phyloP scores from a whole-genome alignment of 2,113 vertebrate species.

The Malurus melanocephalus region DNA sequence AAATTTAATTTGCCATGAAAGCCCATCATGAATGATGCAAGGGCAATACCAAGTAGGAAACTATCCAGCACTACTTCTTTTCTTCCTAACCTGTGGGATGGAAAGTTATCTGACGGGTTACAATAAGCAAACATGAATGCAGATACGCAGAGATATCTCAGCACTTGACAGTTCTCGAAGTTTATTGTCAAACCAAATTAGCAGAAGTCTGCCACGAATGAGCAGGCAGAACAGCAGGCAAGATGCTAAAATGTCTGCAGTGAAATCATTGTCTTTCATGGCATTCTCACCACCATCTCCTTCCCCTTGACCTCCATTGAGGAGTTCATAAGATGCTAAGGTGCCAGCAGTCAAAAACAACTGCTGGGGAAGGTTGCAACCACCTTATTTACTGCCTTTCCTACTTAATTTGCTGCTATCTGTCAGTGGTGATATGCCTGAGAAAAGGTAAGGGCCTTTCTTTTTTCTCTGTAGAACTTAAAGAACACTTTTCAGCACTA shows the following conservation, averaged over 20 bases:
- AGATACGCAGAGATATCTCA: neutral
- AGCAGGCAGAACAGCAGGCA: slow-evolving; percentile 27
- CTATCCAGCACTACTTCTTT: neutral
- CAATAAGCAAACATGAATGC: slow-evolving; percentile 44
- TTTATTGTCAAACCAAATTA: slow-evolving; percentile 63
- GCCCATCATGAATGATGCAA: slow-evolving; percentile 31
- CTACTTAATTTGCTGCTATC: neutral
- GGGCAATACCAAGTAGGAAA: neutral
- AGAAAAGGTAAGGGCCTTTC: neutral
- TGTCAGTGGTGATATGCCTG: neutral
- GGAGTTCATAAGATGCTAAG: neutral
- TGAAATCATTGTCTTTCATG: slow-evolving; percentile 4
- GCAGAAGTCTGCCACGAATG: neutral
- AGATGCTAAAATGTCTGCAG: slow-evolving; percentile 21
- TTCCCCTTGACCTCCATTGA: slow-evolving; percentile 16
- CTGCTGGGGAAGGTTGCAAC: neutral
- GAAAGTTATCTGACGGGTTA: slow-evolving; percentile 38
- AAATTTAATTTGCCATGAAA: slow-evolving; percentile 57
- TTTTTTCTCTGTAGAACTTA: neutral
- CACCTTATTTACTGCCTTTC: neutral
- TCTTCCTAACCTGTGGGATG: slow-evolving; percentile 32
- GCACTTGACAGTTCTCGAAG: slow-evolving; percentile 45
- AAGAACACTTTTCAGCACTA: neutral
- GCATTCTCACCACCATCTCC: neutral
- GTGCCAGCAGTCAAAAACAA: neutral